These are phyloP conservation scores for Emberiza fucata DNA, from an alignment of 2,113 vertebrate genomes.

Conservation along the genomic window DNA sequence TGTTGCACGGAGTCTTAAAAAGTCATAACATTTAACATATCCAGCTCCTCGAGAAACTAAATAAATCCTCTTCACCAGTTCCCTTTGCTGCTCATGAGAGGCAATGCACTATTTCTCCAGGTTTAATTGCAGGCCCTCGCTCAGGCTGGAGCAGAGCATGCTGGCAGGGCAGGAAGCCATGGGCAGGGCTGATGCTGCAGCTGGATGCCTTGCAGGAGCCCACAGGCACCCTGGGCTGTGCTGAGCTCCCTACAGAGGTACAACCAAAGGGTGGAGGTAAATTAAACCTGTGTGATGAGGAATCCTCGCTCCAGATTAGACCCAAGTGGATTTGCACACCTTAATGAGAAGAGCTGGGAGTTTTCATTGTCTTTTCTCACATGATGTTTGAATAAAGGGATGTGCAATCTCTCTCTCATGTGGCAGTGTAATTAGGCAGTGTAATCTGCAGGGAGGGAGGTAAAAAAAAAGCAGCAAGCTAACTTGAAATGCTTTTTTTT, in stretches of 20 bases:
- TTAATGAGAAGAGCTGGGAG: not conserved
- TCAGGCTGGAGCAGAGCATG: not conserved
- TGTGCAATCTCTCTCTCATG: not conserved
- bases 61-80: slow-evolving; percentile 19
- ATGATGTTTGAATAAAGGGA: not conserved
- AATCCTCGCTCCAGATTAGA: not conserved
- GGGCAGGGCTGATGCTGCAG: not conserved
- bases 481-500: not conserved
- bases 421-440: not conserved
- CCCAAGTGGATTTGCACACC: not conserved
- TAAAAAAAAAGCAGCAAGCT: not conserved
- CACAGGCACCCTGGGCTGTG: not conserved
- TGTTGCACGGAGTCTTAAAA: slow-evolving; percentile 22
- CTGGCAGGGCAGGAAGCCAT: not conserved
- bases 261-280: not conserved
- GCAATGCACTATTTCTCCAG: not conserved
- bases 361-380: not conserved
- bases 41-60: slow-evolving; percentile 52
- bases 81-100: not conserved
- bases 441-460: not conserved
- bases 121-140: slow-evolving; percentile 26
- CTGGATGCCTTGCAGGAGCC: not conserved
- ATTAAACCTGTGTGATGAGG: not conserved
- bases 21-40: slow-evolving; percentile 50
- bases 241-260: not conserved